Conservation (phyloP, 2,797 vertebrate species). For the Centropyge bicolor region DNA sequence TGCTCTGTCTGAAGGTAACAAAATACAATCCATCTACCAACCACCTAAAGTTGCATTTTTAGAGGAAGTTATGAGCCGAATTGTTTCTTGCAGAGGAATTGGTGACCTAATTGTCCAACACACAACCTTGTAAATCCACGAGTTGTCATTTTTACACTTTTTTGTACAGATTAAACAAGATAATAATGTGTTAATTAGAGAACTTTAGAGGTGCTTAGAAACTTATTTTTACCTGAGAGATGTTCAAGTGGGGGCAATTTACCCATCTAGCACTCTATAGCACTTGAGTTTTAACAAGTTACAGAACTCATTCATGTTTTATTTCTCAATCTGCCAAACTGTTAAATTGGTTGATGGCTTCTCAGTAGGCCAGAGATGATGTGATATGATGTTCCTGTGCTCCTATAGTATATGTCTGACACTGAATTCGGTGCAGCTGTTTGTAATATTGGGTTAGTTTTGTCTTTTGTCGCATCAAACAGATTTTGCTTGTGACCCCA, state of each 20-base stretch:
- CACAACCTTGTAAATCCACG: neutral
- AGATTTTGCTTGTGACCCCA: slow-evolving; percentile 12
- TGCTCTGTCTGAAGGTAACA: neutral
- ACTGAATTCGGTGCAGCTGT: slow-evolving; percentile 9
- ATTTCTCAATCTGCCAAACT: slow-evolving; percentile 6
- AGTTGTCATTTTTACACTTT: neutral
- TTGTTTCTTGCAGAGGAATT: neutral
- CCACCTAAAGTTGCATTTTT: neutral
- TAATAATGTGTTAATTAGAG: neutral
- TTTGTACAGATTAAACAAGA: neutral
- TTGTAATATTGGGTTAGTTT: slow-evolving; percentile 8
- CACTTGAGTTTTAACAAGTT: slow-evolving; percentile 1
- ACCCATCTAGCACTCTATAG: neutral
- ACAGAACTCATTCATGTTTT: neutral
- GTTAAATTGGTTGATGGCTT: neutral
- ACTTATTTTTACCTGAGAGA: neutral
- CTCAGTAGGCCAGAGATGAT: neutral
- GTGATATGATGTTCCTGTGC: slow-evolving; percentile 1
- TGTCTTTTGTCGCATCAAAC: neutral
- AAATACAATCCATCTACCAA: neutral
- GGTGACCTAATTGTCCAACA: neutral
- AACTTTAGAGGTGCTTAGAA: neutral
- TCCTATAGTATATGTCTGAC: neutral
- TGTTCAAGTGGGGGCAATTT: neutral
- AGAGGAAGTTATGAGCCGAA: too few species aligned